phyloP scores from a whole-genome alignment of 2,113 vertebrate genomes.

The Hemiscyllium ocellatum region DNA sequence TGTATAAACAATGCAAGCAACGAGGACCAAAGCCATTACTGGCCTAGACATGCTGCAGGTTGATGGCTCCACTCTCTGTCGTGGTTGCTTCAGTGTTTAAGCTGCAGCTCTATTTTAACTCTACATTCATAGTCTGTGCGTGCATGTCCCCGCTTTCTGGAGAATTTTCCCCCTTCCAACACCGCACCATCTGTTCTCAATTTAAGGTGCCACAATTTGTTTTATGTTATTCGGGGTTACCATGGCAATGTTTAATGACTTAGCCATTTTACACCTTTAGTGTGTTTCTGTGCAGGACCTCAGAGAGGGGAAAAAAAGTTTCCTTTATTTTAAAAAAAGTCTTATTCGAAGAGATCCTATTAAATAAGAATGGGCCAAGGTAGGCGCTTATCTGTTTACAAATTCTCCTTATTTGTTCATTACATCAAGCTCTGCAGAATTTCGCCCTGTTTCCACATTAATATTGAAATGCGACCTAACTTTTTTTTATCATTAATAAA shows the following conservation, averaged over 20 bases:
- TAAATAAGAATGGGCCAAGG: background rate
- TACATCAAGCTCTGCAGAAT: background rate
- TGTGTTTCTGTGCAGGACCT: background rate
- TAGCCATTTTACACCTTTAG: slow-evolving; percentile 20
- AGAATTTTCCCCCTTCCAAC: background rate
- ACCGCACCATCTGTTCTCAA: slow-evolving; percentile 12
- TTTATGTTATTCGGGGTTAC: slow-evolving; percentile 20
- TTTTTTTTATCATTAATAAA: background rate
- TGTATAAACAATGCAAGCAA: background rate
- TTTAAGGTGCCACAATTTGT: slow-evolving; percentile 34
- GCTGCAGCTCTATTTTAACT: no score
- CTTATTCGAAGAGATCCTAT: background rate
- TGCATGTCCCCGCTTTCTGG: background rate
- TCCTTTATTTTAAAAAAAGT: no score
- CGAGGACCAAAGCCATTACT: background rate
- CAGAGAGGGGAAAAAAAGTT: background rate
- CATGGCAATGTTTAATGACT: slow-evolving; percentile 22
- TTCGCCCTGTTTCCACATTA: background rate
- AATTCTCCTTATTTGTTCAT: background rate
- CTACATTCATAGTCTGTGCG: no score
- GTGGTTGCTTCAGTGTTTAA: background rate
- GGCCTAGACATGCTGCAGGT: background rate
- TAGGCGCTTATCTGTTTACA: background rate
- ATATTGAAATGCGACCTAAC: background rate
- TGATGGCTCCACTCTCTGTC: background rate